Evolutionary conservation across 2,113 vertebrate genomes (phyloP), one percentile per base, ranked within the genome.

Genomic region (Salvelinus sp.): DNA sequence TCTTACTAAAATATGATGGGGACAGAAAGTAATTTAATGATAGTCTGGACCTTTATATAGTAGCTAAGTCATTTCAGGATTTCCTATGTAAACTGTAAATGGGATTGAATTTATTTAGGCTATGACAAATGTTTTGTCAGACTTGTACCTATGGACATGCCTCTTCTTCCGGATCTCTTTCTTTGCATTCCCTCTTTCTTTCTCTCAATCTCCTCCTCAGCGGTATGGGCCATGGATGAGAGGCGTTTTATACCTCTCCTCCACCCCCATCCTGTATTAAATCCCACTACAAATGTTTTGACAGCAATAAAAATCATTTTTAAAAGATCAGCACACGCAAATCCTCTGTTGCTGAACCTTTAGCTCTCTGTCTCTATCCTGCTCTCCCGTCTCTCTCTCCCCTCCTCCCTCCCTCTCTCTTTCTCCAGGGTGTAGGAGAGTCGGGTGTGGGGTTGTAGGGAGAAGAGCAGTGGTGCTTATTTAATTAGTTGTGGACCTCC

Each of bases 401-500:
- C 57, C 14, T 18, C n/a, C 44, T 28, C 47, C 4, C 66, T 33
- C 5, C 22, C 38, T 62, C 57, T 50, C 27, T 33, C 27, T 16
- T 25, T 48, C 38, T 33, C 73, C 54, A 68, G 9, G 72, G 76
- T 84, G 72, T 75, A 79, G 76, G 81, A 77, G 83, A 83, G 86
- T 82, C 72, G 73, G 83, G 71, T 77, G 33, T 79, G 82, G 82
- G 6, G 84, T 3, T 54, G 50, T 54, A 14, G 13, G 50, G 84
- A 79, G 78, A 63, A 84, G 82, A 83, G 81, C 78, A 84, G 82
- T 82, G 85, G 88, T 89, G 85, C 83, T 86, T 77, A 85, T 91
- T 90, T 91, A 92, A 90, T 90, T 89, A 88, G 86, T 79, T 90
- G 83, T 33, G 66, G 88, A 86, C 87, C 83, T 89, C 91, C 89